Conservation (phyloP, 2,888 invertebrate genomes). For the Diplolepis rosae region DNA sequence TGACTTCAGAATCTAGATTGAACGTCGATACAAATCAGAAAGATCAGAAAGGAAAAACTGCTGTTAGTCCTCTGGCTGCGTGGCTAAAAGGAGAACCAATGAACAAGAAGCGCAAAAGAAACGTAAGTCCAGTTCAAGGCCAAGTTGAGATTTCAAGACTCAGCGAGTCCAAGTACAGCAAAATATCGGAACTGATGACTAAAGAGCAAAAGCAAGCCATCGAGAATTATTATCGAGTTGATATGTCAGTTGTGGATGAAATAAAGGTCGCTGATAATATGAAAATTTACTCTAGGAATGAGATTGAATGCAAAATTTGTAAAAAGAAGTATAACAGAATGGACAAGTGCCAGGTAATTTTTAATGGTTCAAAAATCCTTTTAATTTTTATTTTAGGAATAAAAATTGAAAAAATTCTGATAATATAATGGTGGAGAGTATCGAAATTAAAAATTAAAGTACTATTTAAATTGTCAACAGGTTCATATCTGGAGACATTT, state of each 20-base stretch:
- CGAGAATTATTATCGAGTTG: conserved; percentile 57
- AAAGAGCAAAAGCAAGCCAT: conserved; percentile 60
- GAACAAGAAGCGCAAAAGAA: conserved; percentile 6
- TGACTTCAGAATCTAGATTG: background rate
- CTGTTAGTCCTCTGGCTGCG: background rate
- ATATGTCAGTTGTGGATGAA: conserved; percentile 59
- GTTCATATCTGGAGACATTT: conserved; percentile 66
- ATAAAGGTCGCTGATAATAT: conserved; percentile 53
- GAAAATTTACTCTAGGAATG: conserved; percentile 52
- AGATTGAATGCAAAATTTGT: conserved; percentile 60
- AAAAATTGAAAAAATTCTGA: too few species aligned
- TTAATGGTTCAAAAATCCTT: conserved; percentile 4
- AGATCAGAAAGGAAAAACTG: conserved; percentile 6
- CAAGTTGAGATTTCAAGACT: conserved; percentile 31
- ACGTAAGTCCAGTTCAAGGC: conserved; percentile 12
- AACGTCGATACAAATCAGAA: background rate
- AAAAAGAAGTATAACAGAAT: conserved; percentile 53
- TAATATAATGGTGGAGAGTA: background rate
- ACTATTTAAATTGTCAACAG: conserved; percentile 40
- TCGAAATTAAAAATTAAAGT: conserved; percentile 11
- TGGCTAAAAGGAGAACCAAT: conserved; percentile 8
- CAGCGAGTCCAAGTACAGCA: conserved; percentile 51
- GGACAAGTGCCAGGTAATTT: conserved; percentile 62
- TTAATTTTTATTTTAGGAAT: too few species aligned
- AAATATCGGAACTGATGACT: conserved; percentile 62